Evolutionary conservation across 2,797 vertebrate genomes (phyloP).

Genomic region (Phoeniculus purpureus): DNA sequence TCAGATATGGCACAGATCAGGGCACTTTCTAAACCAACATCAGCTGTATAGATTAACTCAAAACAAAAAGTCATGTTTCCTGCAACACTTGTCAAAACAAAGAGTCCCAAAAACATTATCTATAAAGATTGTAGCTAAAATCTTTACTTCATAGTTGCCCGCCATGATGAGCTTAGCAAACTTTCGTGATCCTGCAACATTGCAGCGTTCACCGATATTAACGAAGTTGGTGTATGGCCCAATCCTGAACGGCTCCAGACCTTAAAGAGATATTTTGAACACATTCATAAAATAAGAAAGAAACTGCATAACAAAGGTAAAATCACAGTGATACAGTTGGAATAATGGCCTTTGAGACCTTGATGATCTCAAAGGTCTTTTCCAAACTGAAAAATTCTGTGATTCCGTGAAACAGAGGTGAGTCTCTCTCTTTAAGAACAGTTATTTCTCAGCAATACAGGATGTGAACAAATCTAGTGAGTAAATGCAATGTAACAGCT

Average conservation of each 20-base stretch:
- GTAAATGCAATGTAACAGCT: background rate
- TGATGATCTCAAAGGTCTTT: background rate
- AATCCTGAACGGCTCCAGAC: conserved; percentile 92
- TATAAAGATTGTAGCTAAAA: background rate
- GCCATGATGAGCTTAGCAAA: conserved; percentile 95
- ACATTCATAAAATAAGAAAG: background rate
- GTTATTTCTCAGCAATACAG: background rate
- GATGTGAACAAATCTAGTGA: background rate
- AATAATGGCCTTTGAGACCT: background rate
- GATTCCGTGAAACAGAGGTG: background rate
- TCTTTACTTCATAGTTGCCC: conserved; percentile 90
- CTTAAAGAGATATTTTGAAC: conserved; percentile 74
- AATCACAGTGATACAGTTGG: background rate
- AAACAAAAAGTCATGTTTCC: background rate
- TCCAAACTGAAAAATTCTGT: too few relatives aligned
- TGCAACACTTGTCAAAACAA: background rate
- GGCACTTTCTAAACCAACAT: background rate
- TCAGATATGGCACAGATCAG: background rate
- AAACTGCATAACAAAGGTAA: background rate
- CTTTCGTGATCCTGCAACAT: conserved; percentile 92
- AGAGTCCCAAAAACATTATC: background rate
- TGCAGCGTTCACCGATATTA: conserved; percentile 96
- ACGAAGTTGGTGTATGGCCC: conserved; percentile 96
- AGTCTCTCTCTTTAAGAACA: background rate
- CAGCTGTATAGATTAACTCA: background rate